A percentile compares a stretch with the other conserved stretches of the same genome.
Conservation (phyloP, 2,888 invertebrate genomes). For the Acrobasis repandana region DNA sequence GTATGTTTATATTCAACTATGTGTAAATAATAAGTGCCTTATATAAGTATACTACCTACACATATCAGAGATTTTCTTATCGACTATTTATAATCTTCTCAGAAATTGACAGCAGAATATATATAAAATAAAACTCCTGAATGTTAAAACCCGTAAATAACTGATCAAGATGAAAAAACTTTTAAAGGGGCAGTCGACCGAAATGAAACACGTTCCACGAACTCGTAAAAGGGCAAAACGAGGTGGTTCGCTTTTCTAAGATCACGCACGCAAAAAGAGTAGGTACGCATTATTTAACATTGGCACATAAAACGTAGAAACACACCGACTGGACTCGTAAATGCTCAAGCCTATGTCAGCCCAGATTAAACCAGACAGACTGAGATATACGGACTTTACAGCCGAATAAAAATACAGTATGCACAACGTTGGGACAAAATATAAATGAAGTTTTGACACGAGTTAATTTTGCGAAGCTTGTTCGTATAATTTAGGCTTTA, state of each 20-base stretch:
- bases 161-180: conserved; percentile 25
- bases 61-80: too few species aligned
- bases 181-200: conserved; percentile 40
- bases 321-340: conserved; percentile 59
- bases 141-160: conserved; percentile 13
- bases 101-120: too few species aligned
- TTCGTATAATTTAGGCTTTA: conserved; percentile 2
- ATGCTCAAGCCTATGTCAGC: conserved; percentile 52
- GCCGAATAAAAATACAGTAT: conserved; percentile 6
- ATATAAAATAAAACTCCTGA: too few species aligned
- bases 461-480: neutral
- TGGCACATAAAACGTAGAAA: conserved; percentile 58
- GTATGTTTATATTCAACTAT: too few species aligned
- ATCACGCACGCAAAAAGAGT: conserved; percentile 54
- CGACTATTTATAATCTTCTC: too few species aligned
- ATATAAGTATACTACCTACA: too few species aligned
- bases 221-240: conserved; percentile 64
- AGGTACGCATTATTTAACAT: conserved; percentile 66
- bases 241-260: conserved; percentile 54
- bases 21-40: too few species aligned
- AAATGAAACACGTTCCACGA: conserved; percentile 60
- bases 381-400: conserved; percentile 11
- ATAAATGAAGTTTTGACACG: conserved; percentile 1
- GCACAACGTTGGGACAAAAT: neutral
- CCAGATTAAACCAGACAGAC: conserved; percentile 55